Evolutionary conservation across 1,140 invertebrate genomes (phyloP), one percentile per base, ranked within the genome.

Genomic region (Drosophila insularis): DNA sequence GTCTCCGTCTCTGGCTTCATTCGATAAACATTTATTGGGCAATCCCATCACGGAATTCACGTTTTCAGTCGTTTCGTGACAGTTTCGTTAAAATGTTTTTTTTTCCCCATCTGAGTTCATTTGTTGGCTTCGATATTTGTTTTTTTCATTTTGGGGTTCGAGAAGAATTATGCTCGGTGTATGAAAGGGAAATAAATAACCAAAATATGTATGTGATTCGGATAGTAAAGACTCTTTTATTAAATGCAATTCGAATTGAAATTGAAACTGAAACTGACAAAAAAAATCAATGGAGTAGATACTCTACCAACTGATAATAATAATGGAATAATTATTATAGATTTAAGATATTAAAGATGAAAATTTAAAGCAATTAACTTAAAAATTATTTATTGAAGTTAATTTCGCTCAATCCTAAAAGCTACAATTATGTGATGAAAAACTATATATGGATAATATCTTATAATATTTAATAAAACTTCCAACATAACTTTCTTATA

Each of bases 11-110:
- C 7, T 50, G 17, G 43, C 43, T 50, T 10, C 43, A 50, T 80
- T 87, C 84, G 79, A 87, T 87, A 87, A 87, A 87, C 84, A 89
- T 89, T 84, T 84, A 87, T 89, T 89, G 84, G 84, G 80, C 77
- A 89, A 89, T 89, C 84, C 85, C 80, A 89, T 89, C 84, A 89
- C 84, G 84, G 77, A 85, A 74, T 79, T 80, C 85, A 89, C 85
- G 85, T 89, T 69, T 78, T 53, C 61, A 55, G 53, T 87, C 84
- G 84, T 89, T 85, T 87, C 84, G 84, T 89, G 84, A 89, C 84
- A 80, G 77, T 89, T 89, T 89, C 73, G 84, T 78, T 89, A 65
- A 89, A 89, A 87, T 80, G 85, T 32, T 37, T 62, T 60, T 32
- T 62, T 58, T 77, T 79, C 67, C 73, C 58, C 61, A 75, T 68